Base-by-base conservation (phyloP, 1,140 invertebrate genomes). In the Panagrolaimus sp. region DNA sequence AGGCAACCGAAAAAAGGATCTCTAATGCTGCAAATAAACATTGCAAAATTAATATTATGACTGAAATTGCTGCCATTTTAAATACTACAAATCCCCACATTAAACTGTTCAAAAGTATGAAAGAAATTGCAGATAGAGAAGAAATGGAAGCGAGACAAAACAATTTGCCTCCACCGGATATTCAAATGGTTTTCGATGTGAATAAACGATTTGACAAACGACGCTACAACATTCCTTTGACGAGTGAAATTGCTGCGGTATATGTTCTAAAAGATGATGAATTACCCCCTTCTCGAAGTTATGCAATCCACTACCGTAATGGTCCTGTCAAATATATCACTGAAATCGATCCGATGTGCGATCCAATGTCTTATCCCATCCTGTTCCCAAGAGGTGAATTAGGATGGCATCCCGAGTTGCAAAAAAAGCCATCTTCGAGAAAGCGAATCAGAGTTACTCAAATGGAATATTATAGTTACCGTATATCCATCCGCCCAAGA, bases 321-420 rank as follows among this genome's bases (percentile, higher is more conserved):
- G 45, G 45, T 10, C 10, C 10, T n/a, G n/a, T 10, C 45, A n/a
- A 12, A 12, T 63, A 17, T 9, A 10, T 21, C 9, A 63, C 21
- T 24, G 58, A 43, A 17, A 17, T 63, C 58, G 32, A 24, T 63
- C 58, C 58, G 9, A 63, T 12, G 9, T 10, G 9, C 58, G 47
- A 68, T 26, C 43, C 73, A 44, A 65, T 80, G 26, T 21, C 48
- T n/a, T 80, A 79, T 65, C 78, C 71, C n/a, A 7, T 78, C 5
- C 63, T 79, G 24, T 71, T 75, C 28, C 65, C 48, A 17, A 12
- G 43, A 5, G 73, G 78, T 24, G 38, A 75, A 68, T 12, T 46
- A 10, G 70, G 65, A 45, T 79, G 63, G 24, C 32, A 65, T n/a
- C 64, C 64, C 15, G 38, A 70, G 12, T 5, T 17, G 64, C 45